Conservation (phyloP, 2,113 vertebrate genomes). For the Rhinolophus sinicus region DNA sequence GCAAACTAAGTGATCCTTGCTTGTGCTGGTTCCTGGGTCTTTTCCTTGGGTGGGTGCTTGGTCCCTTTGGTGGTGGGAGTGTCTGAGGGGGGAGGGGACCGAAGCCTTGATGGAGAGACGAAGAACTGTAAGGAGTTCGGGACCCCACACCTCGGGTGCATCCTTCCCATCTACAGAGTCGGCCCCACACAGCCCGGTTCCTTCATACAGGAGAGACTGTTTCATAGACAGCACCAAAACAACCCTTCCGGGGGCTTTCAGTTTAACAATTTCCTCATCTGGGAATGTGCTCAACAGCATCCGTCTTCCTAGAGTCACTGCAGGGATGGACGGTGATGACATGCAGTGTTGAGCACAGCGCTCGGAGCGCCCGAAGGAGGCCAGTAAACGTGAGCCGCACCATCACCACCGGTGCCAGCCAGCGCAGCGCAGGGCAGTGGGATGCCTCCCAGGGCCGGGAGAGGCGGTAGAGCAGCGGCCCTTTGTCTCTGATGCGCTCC, state of each 20-base stretch:
- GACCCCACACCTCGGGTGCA: too few species aligned
- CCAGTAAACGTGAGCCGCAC: fast-evolving
- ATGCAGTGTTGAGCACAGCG: fast-evolving
- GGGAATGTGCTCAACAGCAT: neutral
- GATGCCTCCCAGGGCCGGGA: neutral
- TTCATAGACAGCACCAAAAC: neutral
- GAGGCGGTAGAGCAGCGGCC: neutral
- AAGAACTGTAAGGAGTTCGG: neutral
- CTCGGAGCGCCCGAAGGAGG: fast-evolving
- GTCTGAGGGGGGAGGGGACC: neutral
- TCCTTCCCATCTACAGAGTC: neutral
- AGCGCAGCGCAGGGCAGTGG: too few species aligned
- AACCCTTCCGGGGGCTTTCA: neutral
- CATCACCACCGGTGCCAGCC: too few species aligned
- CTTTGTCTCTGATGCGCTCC: neutral
- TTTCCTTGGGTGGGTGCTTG: neutral
- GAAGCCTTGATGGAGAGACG: neutral
- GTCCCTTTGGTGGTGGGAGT: neutral
- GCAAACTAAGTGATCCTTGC: neutral
- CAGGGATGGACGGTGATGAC: neutral
- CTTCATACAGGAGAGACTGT: neutral
- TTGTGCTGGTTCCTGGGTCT: neutral
- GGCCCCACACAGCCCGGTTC: neutral
- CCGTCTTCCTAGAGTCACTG: neutral
- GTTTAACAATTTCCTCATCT: neutral